These are phyloP conservation scores for Cardinalis cardinalis DNA, from an alignment of 2,113 vertebrate species.

Conservation along the genomic window DNA sequence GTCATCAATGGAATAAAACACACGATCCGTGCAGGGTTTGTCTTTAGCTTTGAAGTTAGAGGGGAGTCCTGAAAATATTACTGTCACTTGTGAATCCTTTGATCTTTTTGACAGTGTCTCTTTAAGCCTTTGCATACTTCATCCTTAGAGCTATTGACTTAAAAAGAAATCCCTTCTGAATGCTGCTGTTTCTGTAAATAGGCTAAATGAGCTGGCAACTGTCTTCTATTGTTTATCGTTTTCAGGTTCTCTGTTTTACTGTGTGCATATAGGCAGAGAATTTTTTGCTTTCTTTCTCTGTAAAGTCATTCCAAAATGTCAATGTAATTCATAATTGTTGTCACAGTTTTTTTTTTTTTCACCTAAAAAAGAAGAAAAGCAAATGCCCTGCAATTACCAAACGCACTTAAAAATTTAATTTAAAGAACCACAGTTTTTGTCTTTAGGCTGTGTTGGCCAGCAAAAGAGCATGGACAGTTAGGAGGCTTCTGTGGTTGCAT, in stretches of 20 bases:
- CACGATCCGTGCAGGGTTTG: neutral
- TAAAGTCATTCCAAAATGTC: neutral
- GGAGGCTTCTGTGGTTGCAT: neutral
- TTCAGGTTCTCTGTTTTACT: neutral
- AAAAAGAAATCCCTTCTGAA: slow-evolving; percentile 15
- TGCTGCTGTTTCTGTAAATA: slow-evolving; percentile 39
- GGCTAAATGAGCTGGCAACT: slow-evolving; percentile 36
- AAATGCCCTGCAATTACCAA: neutral
- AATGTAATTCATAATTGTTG: neutral
- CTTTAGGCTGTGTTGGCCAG: neutral
- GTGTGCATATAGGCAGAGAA: neutral
- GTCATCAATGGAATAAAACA: neutral
- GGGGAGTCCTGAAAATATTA: slow-evolving; percentile 25
- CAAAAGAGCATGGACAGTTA: neutral
- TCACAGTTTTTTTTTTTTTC: neutral
- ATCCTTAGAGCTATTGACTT: slow-evolving; percentile 40
- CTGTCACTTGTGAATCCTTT: neutral
- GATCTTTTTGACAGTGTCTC: slow-evolving; percentile 29
- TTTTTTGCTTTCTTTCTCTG: neutral
- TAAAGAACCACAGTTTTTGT: neutral
- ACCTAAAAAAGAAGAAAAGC: neutral
- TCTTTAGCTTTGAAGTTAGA: slow-evolving; percentile 23
- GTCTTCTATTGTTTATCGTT: neutral
- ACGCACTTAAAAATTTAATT: neutral
- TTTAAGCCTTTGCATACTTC: slow-evolving; percentile 35